phyloP scores from a whole-genome alignment of 2,888 invertebrate species.

The Trichogramma dendrolimi region DNA sequence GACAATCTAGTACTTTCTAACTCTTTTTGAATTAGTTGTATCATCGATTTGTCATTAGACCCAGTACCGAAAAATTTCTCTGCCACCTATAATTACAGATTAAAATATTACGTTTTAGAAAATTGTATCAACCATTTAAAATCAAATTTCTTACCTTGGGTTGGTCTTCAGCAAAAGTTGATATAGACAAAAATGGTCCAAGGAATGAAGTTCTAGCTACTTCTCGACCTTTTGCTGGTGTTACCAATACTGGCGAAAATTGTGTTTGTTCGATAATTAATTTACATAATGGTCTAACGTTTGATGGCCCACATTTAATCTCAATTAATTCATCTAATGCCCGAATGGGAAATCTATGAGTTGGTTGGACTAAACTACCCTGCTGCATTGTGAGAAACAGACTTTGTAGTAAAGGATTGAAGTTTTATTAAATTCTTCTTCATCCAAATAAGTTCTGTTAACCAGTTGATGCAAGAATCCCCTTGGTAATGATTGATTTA shows the following conservation, averaged over 20 bases:
- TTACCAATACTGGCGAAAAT: slow-evolving; percentile 69
- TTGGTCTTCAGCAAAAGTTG: slow-evolving; percentile 90
- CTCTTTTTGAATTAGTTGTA: slow-evolving; percentile 71
- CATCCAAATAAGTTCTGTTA: slow-evolving; percentile 60
- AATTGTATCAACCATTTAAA: not conserved
- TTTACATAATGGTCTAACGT: slow-evolving; percentile 73
- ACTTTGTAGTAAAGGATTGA: slow-evolving; percentile 67
- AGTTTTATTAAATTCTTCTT: slow-evolving; percentile 58
- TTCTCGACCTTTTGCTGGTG: slow-evolving; percentile 79
- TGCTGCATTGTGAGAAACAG: slow-evolving; percentile 66
- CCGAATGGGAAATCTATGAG: slow-evolving; percentile 65
- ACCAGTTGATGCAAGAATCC: slow-evolving; percentile 71
- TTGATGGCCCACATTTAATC: slow-evolving; percentile 65
- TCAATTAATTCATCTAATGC: slow-evolving; percentile 77
- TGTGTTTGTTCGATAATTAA: slow-evolving; percentile 65
- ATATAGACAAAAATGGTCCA: slow-evolving; percentile 87
- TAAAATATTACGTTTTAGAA: not conserved
- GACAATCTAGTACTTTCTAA: slow-evolving; percentile 73
- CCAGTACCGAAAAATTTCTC: slow-evolving; percentile 67
- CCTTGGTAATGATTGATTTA: slow-evolving; percentile 68
- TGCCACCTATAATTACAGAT: slow-evolving; percentile 55
- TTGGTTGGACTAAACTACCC: slow-evolving; percentile 66
- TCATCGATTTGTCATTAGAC: slow-evolving; percentile 63
- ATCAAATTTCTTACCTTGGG: slow-evolving; percentile 56
- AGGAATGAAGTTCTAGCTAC: slow-evolving; percentile 79